phyloP scores from a whole-genome alignment of 2,797 vertebrate genomes.

The Chaetodon trifasciatus region DNA sequence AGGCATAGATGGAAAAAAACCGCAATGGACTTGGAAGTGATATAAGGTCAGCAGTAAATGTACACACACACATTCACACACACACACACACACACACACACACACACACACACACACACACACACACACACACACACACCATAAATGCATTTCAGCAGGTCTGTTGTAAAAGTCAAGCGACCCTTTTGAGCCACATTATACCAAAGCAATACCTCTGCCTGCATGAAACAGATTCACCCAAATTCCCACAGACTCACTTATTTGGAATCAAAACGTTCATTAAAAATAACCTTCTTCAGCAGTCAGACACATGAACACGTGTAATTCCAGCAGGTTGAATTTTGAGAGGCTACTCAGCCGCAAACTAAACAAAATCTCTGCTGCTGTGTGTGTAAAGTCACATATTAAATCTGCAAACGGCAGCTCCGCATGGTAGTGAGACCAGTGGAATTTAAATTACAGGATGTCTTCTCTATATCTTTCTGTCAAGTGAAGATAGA shows the following conservation, averaged over 20 bases:
- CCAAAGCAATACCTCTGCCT: constrained; percentile 2
- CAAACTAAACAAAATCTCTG: neutral
- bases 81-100: constrained; percentile 10
- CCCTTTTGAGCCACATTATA: constrained; percentile 26
- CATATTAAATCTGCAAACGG: constrained; percentile 8
- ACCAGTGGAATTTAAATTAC: neutral
- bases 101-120: constrained; percentile 28
- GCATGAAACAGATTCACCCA: constrained; percentile 16
- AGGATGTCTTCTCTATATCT: neutral
- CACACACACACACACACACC: constrained; percentile 33
- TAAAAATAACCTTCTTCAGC: neutral
- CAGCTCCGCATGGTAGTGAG: neutral
- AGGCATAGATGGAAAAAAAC: constrained; percentile 68
- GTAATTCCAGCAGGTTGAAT: neutral
- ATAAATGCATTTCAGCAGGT: constrained; percentile 54
- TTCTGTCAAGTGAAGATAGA: neutral
- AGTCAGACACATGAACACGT: neutral
- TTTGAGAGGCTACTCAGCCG: neutral
- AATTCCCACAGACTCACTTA: constrained; percentile 7
- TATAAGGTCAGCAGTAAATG: constrained; percentile 61
- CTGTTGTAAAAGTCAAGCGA: constrained; percentile 51
- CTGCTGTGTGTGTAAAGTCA: neutral
- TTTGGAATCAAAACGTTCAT: constrained; percentile 5
- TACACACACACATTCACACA: neutral
- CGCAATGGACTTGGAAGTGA: constrained; percentile 55